Evolutionary conservation across 2,888 invertebrate species (phyloP).

Genomic region (Drosophila anceps): DNA sequence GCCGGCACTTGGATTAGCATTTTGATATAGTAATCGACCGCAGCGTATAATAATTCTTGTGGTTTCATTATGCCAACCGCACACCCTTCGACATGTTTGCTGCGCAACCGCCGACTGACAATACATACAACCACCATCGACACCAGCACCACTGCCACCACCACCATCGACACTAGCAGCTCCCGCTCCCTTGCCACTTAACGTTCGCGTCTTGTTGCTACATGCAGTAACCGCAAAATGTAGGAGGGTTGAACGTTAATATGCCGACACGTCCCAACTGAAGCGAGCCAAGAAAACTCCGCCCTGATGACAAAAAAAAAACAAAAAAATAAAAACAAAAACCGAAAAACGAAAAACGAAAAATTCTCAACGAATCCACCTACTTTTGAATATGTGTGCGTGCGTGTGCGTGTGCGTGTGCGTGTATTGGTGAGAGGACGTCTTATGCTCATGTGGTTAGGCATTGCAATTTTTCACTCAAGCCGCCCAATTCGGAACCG

Average conservation of each 20-base stretch:
- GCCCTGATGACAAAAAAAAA: slow-evolving; percentile 54
- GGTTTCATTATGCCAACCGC: slow-evolving; percentile 81
- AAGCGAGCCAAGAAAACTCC: slow-evolving; percentile 63
- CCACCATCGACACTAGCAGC: slow-evolving; percentile 4
- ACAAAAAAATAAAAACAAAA: not conserved
- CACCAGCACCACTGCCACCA: slow-evolving; percentile 20
- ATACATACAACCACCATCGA: slow-evolving; percentile 41
- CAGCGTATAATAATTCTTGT: slow-evolving; percentile 82
- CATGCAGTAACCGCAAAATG: slow-evolving; percentile 68
- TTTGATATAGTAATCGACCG: slow-evolving; percentile 80
- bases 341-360: not conserved
- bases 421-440: slow-evolving; percentile 40
- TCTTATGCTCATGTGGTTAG: slow-evolving; percentile 66
- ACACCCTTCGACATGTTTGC: slow-evolving; percentile 65
- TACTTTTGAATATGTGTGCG: slow-evolving; percentile 15
- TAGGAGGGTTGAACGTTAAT: slow-evolving; percentile 71
- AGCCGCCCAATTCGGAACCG: slow-evolving; percentile 27
- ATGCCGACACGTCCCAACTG: slow-evolving; percentile 31
- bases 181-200: slow-evolving; percentile 11
- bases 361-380: slow-evolving; percentile 39
- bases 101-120: slow-evolving; percentile 68
- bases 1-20: slow-evolving; percentile 62
- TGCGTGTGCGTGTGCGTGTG: slow-evolving; percentile 20
- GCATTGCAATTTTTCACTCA: slow-evolving; percentile 63
- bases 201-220: slow-evolving; percentile 27